A percentile compares a stretch with the other conserved stretches of the same genome.
Conservation (phyloP, 2,888 invertebrate species). For the Empis livida region DNA sequence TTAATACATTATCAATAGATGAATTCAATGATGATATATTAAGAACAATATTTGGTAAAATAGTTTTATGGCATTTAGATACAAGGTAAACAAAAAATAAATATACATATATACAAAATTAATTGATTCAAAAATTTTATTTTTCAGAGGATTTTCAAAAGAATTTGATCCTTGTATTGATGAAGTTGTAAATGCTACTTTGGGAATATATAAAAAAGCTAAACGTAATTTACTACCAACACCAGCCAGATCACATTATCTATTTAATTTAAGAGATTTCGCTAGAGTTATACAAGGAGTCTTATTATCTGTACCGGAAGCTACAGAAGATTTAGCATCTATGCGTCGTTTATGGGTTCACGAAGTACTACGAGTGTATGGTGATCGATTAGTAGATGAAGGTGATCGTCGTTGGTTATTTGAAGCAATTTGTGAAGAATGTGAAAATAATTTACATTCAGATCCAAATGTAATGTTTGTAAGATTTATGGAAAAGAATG, state of each 20-base stretch:
- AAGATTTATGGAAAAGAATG: conserved; percentile 41
- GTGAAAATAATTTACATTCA: conserved; percentile 45
- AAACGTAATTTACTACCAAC: conserved; percentile 75
- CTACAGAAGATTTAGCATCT: conserved; percentile 68
- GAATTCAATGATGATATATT: conserved; percentile 79
- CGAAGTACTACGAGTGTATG: conserved; percentile 83
- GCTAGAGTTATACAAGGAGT: conserved; percentile 88
- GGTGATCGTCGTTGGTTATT: conserved; percentile 71
- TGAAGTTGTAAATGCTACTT: conserved; percentile 73
- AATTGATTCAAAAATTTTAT: no score
- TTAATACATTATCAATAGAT: conserved; percentile 73
- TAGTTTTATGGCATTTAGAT: conserved; percentile 90
- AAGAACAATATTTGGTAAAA: conserved; percentile 73
- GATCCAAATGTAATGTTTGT: conserved; percentile 57
- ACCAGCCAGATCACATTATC: conserved; percentile 85
- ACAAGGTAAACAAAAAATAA: conserved; percentile 61
- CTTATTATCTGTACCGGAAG: conserved; percentile 81
- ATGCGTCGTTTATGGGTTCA: conserved; percentile 93
- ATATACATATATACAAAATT: not conserved
- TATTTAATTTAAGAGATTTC: conserved; percentile 90
- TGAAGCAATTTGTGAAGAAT: conserved; percentile 49
- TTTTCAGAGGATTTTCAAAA: conserved; percentile 73
- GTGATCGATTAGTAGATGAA: conserved; percentile 83
- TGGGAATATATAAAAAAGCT: conserved; percentile 76
- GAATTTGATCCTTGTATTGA: conserved; percentile 89